Conservation (phyloP, 2,797 vertebrate species). For the Premnoplex brunnescens region DNA sequence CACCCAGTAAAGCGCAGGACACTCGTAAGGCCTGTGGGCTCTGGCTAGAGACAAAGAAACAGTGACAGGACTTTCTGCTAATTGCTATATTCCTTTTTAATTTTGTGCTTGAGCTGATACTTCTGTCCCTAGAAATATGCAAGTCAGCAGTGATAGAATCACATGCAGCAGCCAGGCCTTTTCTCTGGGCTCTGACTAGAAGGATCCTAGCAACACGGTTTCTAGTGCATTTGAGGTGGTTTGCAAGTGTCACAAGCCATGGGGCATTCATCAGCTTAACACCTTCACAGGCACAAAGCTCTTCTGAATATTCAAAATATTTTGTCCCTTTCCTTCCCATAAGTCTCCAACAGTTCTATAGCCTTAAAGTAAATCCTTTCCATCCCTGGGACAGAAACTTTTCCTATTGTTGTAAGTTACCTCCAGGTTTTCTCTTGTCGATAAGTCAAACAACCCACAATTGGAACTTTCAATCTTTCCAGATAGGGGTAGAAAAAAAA, state of each 20-base stretch:
- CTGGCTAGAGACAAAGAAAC: background rate
- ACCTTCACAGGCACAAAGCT: background rate
- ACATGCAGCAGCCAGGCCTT: background rate
- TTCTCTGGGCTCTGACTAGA: background rate
- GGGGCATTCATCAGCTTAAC: background rate
- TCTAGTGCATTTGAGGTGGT: background rate
- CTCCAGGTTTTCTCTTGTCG: background rate
- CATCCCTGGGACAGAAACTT: background rate
- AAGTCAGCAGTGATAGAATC: background rate
- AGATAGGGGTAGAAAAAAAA: background rate
- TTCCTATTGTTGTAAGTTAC: background rate
- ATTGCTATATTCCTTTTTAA: background rate
- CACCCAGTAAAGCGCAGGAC: background rate
- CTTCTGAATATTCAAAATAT: background rate
- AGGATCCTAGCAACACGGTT: background rate
- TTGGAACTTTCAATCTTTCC: background rate
- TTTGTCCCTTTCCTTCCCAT: background rate
- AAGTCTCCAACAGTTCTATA: background rate
- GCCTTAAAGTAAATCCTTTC: background rate
- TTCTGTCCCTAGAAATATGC: background rate
- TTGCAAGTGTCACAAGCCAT: slow-evolving; percentile 13
- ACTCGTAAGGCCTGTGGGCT: background rate
- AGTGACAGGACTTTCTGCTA: background rate
- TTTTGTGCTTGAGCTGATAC: background rate
- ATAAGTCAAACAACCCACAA: background rate